These are phyloP conservation scores for Porites cylindrica DNA, from an alignment of 92 coral and sea anemone genomes.

Conservation along the genomic window DNA sequence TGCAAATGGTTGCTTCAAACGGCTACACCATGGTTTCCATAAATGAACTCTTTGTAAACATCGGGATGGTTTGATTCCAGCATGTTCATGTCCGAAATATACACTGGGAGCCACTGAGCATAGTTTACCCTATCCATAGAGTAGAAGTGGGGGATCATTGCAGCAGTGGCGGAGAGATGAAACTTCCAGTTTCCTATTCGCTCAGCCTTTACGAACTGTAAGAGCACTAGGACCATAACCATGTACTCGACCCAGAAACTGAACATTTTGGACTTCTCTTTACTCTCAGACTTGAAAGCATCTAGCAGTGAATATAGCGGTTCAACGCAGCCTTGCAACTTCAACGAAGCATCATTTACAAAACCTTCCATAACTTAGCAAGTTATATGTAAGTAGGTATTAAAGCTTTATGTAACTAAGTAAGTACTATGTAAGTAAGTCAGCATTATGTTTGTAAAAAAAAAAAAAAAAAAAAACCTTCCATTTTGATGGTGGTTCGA, in stretches of 20 bases:
- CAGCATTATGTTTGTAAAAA: too few species aligned
- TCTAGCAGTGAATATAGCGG: too few species aligned
- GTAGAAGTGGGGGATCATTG: conserved; percentile 50
- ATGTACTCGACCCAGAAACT: conserved; percentile 54
- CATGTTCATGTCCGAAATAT: conserved; percentile 49
- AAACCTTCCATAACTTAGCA: too few species aligned
- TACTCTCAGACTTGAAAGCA: not conserved
- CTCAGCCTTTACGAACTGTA: conserved; percentile 55
- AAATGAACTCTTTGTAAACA: conserved; percentile 31
- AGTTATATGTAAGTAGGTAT: too few species aligned
- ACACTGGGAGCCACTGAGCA: conserved; percentile 64
- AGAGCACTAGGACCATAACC: conserved; percentile 41
- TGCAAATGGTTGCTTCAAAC: conserved; percentile 42
- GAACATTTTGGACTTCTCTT: not conserved
- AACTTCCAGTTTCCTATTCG: conserved; percentile 52
- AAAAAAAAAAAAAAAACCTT: too few species aligned
- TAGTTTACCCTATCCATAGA: conserved; percentile 60
- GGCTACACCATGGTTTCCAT: conserved; percentile 49
- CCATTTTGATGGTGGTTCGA: too few species aligned
- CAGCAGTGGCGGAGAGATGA: conserved; percentile 31
- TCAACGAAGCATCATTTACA: not conserved
- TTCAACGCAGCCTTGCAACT: too few species aligned
- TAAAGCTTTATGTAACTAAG: too few species aligned
- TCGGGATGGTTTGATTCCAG: conserved; percentile 38
- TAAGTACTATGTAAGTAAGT: too few species aligned